These are phyloP conservation scores for Eupithecia subumbrata DNA, from an alignment of 2,888 invertebrate genomes.

Conservation along the genomic window DNA sequence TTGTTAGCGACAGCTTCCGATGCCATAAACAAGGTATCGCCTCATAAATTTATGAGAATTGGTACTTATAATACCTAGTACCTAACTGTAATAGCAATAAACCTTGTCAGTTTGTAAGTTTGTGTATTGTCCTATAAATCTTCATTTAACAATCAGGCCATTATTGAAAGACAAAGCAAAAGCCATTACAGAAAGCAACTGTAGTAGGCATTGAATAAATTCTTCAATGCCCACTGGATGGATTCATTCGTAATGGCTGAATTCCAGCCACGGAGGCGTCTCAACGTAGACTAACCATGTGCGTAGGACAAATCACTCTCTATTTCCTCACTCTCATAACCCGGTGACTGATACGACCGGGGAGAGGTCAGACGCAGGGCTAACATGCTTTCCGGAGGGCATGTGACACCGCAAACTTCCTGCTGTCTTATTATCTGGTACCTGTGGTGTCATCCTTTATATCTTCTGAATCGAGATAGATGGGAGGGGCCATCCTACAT, in stretches of 20 bases:
- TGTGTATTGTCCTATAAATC: neutral
- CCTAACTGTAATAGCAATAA: neutral
- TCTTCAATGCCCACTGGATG: too few species aligned
- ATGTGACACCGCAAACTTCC: neutral
- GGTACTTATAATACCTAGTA: constrained; percentile 50
- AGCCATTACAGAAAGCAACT: too few species aligned
- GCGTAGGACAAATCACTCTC: too few species aligned
- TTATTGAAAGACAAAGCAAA: too few species aligned
- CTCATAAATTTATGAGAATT: constrained; percentile 70
- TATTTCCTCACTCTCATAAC: too few species aligned
- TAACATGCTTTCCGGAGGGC: too few species aligned
- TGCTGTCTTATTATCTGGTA: neutral
- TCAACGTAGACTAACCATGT: neutral
- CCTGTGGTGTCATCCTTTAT: neutral
- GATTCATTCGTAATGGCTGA: neutral
- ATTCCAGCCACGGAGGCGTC: neutral
- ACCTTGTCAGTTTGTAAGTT: constrained; percentile 4
- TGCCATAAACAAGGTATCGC: constrained; percentile 72
- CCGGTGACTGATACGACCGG: too few species aligned
- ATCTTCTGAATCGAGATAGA: neutral
- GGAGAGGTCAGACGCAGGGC: too few species aligned
- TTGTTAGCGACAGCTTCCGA: constrained; percentile 62
- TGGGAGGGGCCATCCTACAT: neutral
- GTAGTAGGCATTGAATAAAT: too few species aligned
- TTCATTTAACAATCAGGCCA: neutral